Conservation (phyloP, 2,888 invertebrate genomes). For the Digitonthophagus gazella region DNA sequence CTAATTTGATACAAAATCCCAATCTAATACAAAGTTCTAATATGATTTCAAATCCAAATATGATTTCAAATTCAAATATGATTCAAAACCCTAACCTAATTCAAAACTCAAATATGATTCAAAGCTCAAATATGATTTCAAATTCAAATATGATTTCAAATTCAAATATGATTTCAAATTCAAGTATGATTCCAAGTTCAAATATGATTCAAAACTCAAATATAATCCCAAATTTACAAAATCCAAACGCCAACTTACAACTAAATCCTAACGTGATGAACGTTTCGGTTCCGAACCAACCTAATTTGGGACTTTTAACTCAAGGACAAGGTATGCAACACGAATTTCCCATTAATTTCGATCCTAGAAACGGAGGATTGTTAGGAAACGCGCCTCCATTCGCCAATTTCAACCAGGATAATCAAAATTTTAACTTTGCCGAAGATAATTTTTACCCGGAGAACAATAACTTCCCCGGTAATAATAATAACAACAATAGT, state of each 20-base stretch:
- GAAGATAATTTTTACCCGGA: constrained; percentile 52
- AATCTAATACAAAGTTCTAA: constrained; percentile 42
- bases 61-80: constrained; percentile 40
- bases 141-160: neutral
- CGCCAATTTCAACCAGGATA: constrained; percentile 28
- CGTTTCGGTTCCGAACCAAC: neutral
- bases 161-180: neutral
- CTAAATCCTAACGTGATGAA: too few relatives aligned
- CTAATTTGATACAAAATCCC: constrained; percentile 53
- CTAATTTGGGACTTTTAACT: constrained; percentile 41
- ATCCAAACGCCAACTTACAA: neutral
- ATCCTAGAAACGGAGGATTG: constrained; percentile 45
- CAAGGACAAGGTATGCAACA: constrained; percentile 53
- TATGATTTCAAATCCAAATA: constrained; percentile 43
- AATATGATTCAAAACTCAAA: neutral
- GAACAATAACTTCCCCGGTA: constrained; percentile 33
- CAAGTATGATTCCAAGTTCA: neutral
- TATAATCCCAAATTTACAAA: too few relatives aligned
- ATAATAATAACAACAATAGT: constrained; percentile 45
- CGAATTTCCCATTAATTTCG: constrained; percentile 49
- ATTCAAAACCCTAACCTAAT: neutral
- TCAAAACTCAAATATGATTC: neutral
- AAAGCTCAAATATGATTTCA: neutral
- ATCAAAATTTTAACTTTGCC: constrained; percentile 40
- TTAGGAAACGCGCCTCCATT: constrained; percentile 42